Base-by-base conservation (phyloP, 2,797 vertebrate genomes). In the Urophycis tenuis region DNA sequence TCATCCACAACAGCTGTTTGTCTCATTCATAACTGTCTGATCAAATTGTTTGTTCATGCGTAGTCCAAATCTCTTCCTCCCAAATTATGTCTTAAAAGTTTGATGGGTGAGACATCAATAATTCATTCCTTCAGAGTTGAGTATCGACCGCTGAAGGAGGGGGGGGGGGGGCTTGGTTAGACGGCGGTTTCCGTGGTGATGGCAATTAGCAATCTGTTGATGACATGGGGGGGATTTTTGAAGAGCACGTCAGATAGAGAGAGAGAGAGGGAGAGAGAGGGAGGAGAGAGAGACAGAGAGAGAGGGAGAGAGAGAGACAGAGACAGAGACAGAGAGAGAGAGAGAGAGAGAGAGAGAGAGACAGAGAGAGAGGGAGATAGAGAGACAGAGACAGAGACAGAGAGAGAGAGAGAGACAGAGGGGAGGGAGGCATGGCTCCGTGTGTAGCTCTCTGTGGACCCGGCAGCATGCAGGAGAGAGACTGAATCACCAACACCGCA, bases 1-100 rank as follows among this genome's bases (percentile, higher is more conserved):
- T 77, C 77, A 74, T 79, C 78, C 71, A 81, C 83, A 84, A 85
- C 85, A 85, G 74, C 81, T 82, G 79, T 88, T 87, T 78, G 75
- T 72, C 77, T 76, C 70, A 69, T 79, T 83, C 73, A 80, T 71
- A 81, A 86, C 84, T 60, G 76, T 87, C 83, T 71, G 41, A 74
- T 71, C 72, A 79, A 85, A 86, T 88, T 88, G 76, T 82, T 69
- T 73, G 73, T 77, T 73, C 53, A 64, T 29, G 53, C 22, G 1
- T 64, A 0, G n/a, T 12, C n/a, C n/a, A 64, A 64, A 64, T 64
- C 53, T 10, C 53, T n/a, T 31, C 69, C 35, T 78, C 75, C 81
- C 78, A 70, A 67, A 67, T 67, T 29, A 67, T 30, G 60, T 67
- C 60, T 67, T 67, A 67, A 67, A 67, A 67, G n/a, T 67, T 67